These are phyloP conservation scores for Ptyas mucosa DNA, from an alignment of 2,113 vertebrate species.

Conservation along the genomic window DNA sequence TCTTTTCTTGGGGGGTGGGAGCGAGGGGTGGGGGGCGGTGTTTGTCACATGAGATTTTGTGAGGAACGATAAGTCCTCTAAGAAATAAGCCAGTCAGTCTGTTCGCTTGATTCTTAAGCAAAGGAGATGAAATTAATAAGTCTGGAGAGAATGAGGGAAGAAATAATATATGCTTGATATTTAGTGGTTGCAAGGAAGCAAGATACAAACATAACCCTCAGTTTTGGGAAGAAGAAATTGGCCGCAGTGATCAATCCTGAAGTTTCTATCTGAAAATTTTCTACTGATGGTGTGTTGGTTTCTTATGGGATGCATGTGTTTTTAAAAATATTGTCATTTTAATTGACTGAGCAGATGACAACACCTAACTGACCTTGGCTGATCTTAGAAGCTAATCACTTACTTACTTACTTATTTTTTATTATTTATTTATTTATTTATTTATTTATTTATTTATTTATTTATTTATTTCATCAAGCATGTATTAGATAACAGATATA, in stretches of 20 bases:
- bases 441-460: too few species aligned
- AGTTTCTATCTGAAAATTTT: neutral
- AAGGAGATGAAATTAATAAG: neutral
- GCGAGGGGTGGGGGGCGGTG: neutral
- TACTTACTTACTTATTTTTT: too few species aligned
- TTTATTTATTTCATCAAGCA: too few species aligned
- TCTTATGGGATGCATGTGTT: neutral
- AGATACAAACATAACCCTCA: neutral
- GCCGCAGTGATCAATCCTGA: neutral
- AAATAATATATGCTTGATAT: neutral
- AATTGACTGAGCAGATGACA: neutral
- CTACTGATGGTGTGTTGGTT: neutral
- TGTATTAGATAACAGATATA: too few species aligned
- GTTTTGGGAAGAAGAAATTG: neutral
- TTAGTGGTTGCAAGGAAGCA: neutral
- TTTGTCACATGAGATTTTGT: neutral
- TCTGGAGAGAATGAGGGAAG: neutral
- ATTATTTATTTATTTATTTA: too few species aligned
- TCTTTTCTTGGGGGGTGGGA: slow-evolving; percentile 42
- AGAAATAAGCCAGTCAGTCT: neutral
- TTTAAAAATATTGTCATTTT: neutral
- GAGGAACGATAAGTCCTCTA: neutral
- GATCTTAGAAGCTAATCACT: neutral
- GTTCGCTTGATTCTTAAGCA: neutral
- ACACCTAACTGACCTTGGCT: neutral